Conservation (phyloP, 2,797 vertebrate genomes). For the Aulostomus chinensis region DNA sequence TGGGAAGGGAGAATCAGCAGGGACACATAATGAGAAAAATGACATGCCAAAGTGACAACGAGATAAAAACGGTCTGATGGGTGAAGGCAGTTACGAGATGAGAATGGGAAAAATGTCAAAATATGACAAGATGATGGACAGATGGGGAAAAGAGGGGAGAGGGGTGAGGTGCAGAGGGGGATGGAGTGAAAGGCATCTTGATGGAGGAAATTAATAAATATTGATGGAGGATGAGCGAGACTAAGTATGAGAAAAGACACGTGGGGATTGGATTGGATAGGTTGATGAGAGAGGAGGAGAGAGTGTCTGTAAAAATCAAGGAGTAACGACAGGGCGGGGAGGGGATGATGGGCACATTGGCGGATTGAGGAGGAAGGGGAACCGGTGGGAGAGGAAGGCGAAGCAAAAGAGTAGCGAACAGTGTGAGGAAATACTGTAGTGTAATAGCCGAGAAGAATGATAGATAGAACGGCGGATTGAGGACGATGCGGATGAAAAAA, state of each 20-base stretch:
- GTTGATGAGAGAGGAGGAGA: slow-evolving; percentile 15
- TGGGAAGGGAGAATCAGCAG: background rate
- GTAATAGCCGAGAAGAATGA: slow-evolving; percentile 38
- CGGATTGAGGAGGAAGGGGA: slow-evolving; percentile 37
- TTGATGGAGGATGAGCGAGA: slow-evolving; percentile 35
- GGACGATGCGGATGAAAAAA: slow-evolving; percentile 6
- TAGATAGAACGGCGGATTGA: slow-evolving; percentile 18
- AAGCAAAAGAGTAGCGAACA: slow-evolving; percentile 8
- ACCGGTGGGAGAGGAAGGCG: slow-evolving; percentile 8
- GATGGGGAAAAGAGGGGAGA: slow-evolving; percentile 14
- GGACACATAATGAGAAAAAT: slow-evolving; percentile 38
- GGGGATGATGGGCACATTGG: slow-evolving; percentile 31
- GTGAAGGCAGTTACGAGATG: slow-evolving; percentile 50
- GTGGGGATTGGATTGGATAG: slow-evolving; percentile 21
- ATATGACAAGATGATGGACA: slow-evolving; percentile 52
- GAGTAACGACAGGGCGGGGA: slow-evolving; percentile 6
- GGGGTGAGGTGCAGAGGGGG: background rate
- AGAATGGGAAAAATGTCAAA: slow-evolving; percentile 62
- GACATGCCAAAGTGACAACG: slow-evolving; percentile 39
- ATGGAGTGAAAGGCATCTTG: slow-evolving; percentile 16
- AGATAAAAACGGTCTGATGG: slow-evolving; percentile 56
- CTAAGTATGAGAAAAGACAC: slow-evolving; percentile 23
- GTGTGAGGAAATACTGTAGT: slow-evolving; percentile 13
- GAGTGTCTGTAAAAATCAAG: slow-evolving; percentile 19
- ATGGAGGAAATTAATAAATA: slow-evolving; percentile 47